These are phyloP conservation scores for Varanus komodoensis DNA, from an alignment of 2,113 vertebrate genomes.

Conservation along the genomic window DNA sequence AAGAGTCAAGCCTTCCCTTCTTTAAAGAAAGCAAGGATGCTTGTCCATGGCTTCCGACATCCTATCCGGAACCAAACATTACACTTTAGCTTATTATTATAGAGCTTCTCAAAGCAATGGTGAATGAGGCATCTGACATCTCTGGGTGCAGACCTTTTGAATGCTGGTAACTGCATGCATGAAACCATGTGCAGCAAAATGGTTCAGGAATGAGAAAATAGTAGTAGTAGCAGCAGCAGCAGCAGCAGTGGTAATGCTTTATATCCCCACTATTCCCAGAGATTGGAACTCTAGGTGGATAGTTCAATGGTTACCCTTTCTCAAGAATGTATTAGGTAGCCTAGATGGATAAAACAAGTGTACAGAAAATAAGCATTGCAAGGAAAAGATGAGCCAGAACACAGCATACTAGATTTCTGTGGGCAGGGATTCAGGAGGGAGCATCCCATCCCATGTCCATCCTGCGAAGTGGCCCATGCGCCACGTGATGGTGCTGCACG, in stretches of 20 bases:
- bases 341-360: not conserved
- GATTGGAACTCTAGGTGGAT: too few species aligned
- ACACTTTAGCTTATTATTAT: not conserved
- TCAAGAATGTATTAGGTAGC: not conserved
- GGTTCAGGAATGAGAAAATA: not conserved
- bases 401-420: not conserved
- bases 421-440: not conserved
- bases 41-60: not conserved
- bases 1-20: not conserved
- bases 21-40: not conserved
- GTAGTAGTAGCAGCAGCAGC: too few species aligned
- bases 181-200: not conserved
- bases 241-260: too few species aligned
- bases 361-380: not conserved
- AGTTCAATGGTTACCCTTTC: not conserved
- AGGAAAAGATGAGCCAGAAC: not conserved
- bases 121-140: not conserved
- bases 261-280: too few species aligned
- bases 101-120: too few species aligned
- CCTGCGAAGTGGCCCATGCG: not conserved
- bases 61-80: not conserved
- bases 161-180: not conserved
- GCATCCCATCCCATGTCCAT: not conserved
- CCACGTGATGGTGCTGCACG: not conserved
- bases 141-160: not conserved